Percentiles rank a stretch among this genome's conserved stretches.
phyloP scores from a whole-genome alignment of 2,113 vertebrate genomes.

The Condylura cristata region DNA sequence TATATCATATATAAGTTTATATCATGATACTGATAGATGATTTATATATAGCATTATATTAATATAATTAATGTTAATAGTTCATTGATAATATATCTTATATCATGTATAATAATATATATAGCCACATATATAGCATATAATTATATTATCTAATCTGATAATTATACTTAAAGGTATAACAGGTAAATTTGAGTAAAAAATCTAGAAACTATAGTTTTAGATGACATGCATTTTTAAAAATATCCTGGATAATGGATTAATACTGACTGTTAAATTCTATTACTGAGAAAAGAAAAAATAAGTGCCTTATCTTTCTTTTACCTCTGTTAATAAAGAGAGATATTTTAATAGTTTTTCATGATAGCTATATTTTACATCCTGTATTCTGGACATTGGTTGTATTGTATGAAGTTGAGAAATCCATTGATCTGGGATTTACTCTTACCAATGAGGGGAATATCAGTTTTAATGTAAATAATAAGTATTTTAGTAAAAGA shows the following conservation, averaged over 20 bases:
- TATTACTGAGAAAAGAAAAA: constrained; percentile 9
- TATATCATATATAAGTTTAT: no score
- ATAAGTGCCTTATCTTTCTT: neutral
- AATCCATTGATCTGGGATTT: neutral
- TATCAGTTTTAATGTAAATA: neutral
- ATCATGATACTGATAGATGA: no score
- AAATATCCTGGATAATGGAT: constrained; percentile 7
- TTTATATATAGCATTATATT: no score
- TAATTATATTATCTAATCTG: no score
- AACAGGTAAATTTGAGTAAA: constrained; percentile 15
- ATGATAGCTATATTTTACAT: neutral
- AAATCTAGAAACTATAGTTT: constrained; percentile 25
- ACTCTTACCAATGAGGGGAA: neutral
- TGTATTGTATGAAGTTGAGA: neutral
- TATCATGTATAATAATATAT: no score
- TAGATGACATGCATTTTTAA: neutral
- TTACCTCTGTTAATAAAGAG: neutral
- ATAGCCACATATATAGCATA: no score
- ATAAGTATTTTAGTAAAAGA: neutral
- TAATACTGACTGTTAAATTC: neutral
- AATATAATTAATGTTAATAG: no score
- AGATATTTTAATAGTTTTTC: constrained; percentile 3
- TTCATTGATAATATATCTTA: no score
- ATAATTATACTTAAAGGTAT: neutral
- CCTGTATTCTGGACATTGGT: neutral